These are phyloP conservation scores for Tympanoctomys barrerae DNA, from an alignment of 2,797 vertebrate species.

Conservation along the genomic window DNA sequence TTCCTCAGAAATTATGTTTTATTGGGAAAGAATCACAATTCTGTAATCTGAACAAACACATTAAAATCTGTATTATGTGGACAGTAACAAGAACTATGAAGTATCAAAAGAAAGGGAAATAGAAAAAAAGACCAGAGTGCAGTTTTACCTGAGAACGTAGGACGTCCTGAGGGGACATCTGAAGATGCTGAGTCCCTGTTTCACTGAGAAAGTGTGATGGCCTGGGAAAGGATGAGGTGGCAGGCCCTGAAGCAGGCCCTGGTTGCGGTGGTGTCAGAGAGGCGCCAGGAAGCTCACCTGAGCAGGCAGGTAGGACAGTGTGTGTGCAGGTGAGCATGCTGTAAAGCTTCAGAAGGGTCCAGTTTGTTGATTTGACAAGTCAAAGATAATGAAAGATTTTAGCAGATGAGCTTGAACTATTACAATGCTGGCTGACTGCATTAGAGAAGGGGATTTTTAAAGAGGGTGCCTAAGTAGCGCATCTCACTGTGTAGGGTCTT, in stretches of 20 bases:
- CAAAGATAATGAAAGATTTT: background rate
- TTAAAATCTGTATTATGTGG: background rate
- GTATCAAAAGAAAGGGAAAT: background rate
- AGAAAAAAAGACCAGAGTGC: background rate
- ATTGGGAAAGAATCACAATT: background rate
- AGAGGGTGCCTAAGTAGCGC: background rate
- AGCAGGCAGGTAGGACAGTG: background rate
- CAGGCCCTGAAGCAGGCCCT: background rate
- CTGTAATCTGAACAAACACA: background rate
- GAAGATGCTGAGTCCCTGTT: background rate
- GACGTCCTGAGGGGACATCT: no score
- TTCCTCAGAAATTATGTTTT: background rate
- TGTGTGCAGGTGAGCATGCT: no score
- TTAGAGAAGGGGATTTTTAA: background rate
- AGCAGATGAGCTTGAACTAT: background rate
- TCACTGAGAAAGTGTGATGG: fast-evolving
- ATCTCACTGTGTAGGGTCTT: background rate
- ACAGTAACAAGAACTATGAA: background rate
- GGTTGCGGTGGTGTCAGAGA: fast-evolving
- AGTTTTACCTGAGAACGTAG: background rate
- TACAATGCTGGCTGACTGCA: background rate
- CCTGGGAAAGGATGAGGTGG: background rate
- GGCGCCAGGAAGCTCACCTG: fast-evolving
- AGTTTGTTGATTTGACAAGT: background rate
- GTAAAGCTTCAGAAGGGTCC: background rate